Evolutionary conservation across 2,113 vertebrate genomes (phyloP).

Genomic region (Hepsetus odoe): DNA sequence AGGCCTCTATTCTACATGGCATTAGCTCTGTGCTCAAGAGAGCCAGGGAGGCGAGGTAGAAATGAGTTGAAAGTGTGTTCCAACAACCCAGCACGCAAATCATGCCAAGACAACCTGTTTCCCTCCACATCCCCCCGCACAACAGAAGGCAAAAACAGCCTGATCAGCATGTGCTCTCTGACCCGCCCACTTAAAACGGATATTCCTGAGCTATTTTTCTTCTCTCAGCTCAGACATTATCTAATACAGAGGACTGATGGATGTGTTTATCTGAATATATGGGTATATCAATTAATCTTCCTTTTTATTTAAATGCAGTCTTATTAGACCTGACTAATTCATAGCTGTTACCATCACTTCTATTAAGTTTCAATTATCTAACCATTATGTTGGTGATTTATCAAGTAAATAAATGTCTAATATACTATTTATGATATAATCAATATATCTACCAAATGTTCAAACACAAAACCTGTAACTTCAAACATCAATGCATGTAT

Average conservation of each 20-base stretch:
- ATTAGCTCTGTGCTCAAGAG: constrained; percentile 22
- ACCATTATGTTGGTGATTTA: too few relatives aligned
- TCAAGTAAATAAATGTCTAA: too few relatives aligned
- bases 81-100: constrained; percentile 50
- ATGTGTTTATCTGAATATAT: background rate
- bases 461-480: too few relatives aligned
- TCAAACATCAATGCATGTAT: too few relatives aligned
- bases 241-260: background rate
- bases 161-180: constrained; percentile 31
- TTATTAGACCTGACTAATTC: too few relatives aligned
- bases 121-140: constrained; percentile 32
- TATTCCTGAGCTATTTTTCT: background rate
- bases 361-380: too few relatives aligned
- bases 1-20: constrained; percentile 12
- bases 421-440: too few relatives aligned
- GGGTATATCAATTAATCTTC: too few relatives aligned
- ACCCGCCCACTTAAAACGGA: background rate
- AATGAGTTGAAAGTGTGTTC: constrained; percentile 45
- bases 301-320: too few relatives aligned
- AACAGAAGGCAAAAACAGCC: constrained; percentile 35
- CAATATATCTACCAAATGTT: too few relatives aligned
- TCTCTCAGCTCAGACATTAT: background rate
- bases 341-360: too few relatives aligned
- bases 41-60: constrained; percentile 13
- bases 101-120: constrained; percentile 56